phyloP scores from a whole-genome alignment of 2,888 invertebrate genomes.

The Tineola bisselliella region DNA sequence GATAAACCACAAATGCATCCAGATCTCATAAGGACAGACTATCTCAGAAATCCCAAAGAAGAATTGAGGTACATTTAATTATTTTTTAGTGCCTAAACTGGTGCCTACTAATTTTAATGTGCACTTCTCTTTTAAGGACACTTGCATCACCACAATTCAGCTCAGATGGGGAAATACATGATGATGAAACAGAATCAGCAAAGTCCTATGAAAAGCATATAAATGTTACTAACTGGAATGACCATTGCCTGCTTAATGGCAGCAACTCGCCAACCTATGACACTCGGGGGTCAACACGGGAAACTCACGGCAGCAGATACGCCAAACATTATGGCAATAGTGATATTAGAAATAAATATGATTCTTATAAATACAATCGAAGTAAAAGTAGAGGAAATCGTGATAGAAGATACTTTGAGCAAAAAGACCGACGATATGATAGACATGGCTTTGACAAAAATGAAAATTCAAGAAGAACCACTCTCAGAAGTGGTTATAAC shows the following conservation, averaged over 20 bases:
- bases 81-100: too few relatives aligned
- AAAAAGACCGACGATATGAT: not conserved
- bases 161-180: not conserved
- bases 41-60: not conserved
- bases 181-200: not conserved
- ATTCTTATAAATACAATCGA: constrained; percentile 14
- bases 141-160: not conserved
- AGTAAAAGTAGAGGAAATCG: constrained; percentile 24
- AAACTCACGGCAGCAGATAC: constrained; percentile 19
- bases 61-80: constrained; percentile 5
- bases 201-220: not conserved
- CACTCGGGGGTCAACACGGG: not conserved
- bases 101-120: not conserved
- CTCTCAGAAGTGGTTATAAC: constrained; percentile 17
- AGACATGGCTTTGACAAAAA: not conserved
- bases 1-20: not conserved
- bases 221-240: not conserved
- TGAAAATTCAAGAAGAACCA: not conserved
- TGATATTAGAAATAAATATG: constrained; percentile 7
- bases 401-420: constrained; percentile 29
- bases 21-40: not conserved
- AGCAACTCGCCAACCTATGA: not conserved
- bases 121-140: not conserved
- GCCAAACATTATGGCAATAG: constrained; percentile 20
- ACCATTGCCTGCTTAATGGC: not conserved